Percentiles rank a stretch among this genome's conserved stretches.
phyloP scores from a whole-genome alignment of 2,797 vertebrate genomes.

The Luscinia luscinia region DNA sequence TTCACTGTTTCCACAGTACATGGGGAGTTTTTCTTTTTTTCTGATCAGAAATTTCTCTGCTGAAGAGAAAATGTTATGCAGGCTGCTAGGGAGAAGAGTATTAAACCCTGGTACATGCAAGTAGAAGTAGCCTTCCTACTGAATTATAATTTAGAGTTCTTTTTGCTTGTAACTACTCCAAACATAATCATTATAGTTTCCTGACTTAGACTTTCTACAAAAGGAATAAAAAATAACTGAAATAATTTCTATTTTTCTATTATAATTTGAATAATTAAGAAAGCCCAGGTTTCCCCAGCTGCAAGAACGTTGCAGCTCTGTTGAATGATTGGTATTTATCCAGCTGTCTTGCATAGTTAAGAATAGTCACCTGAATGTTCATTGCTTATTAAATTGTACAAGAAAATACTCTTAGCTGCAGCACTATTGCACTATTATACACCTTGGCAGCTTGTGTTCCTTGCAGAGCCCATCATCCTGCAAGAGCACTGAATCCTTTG shows the following conservation, averaged over 20 bases:
- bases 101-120: not conserved
- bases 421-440: not conserved
- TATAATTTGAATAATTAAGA: not conserved
- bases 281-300: not conserved
- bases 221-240: not conserved
- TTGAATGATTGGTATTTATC: not conserved
- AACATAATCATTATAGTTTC: not conserved
- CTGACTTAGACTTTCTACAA: not conserved
- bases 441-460: not conserved
- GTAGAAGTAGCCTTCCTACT: not conserved
- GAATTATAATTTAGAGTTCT: not conserved
- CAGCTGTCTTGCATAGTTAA: not conserved
- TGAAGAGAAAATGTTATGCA: not conserved
- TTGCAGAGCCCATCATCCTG: not conserved
- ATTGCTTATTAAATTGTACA: slow-evolving; percentile 35
- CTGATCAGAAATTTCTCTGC: not conserved
- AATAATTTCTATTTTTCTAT: not conserved
- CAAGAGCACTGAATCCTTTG: not conserved
- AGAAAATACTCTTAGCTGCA: not conserved
- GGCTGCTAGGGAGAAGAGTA: not conserved
- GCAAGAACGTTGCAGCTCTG: not conserved
- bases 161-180: not conserved
- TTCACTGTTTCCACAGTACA: not conserved
- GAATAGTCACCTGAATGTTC: not conserved
- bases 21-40: not conserved